Percentiles rank a stretch among this genome's conserved stretches.
Conservation (phyloP, 2,797 vertebrate genomes). For the Tadarida brasiliensis region DNA sequence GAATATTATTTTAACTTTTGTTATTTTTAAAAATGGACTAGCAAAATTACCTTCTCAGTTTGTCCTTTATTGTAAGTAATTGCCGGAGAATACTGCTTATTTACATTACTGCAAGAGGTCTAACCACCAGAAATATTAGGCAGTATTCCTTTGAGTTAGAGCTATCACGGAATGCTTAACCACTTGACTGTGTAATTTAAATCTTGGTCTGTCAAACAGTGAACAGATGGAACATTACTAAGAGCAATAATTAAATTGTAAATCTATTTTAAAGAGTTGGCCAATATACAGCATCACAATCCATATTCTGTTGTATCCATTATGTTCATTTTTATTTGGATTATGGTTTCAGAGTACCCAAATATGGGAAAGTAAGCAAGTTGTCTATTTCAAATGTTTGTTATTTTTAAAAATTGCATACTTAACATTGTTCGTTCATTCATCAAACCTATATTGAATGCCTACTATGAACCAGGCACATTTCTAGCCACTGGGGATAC, state of each 20-base stretch:
- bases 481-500: not conserved
- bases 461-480: not conserved
- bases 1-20: slow-evolving; percentile 47
- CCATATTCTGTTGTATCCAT: slow-evolving; percentile 15
- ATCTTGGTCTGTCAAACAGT: slow-evolving; percentile 61
- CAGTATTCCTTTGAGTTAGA: slow-evolving; percentile 44
- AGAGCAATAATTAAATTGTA: slow-evolving; percentile 72
- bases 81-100: slow-evolving; percentile 11
- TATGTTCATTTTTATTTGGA: slow-evolving; percentile 69
- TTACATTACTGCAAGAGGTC: slow-evolving; percentile 32
- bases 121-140: slow-evolving; percentile 30
- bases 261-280: slow-evolving; percentile 68
- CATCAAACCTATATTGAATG: slow-evolving; percentile 5
- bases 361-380: slow-evolving; percentile 37
- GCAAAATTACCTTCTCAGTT: slow-evolving; percentile 29
- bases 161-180: slow-evolving; percentile 38
- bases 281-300: slow-evolving; percentile 14
- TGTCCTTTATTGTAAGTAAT: not conserved
- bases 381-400: slow-evolving; percentile 51
- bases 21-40: not conserved
- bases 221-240: slow-evolving; percentile 76
- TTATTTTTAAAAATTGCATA: not conserved
- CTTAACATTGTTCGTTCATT: slow-evolving; percentile 13
- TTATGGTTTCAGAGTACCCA: slow-evolving; percentile 61
- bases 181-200: slow-evolving; percentile 66